Conservation (phyloP, 2,113 vertebrate genomes). For the Sinocyclocheilus anophthalmus region DNA sequence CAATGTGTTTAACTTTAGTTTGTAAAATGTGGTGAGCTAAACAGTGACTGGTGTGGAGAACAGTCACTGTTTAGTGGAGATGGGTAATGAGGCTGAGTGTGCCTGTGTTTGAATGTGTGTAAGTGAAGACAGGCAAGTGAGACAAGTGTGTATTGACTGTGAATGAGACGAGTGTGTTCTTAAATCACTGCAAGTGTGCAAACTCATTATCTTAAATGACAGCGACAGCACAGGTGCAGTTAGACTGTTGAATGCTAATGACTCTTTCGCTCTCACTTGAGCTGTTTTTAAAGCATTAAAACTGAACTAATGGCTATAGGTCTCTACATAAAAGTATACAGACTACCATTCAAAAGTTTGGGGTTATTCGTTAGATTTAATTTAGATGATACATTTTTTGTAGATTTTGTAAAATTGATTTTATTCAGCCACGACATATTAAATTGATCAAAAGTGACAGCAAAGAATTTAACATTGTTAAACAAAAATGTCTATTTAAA, state of each 20-base stretch:
- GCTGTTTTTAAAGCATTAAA: constrained; percentile 32
- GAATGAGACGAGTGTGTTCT: constrained; percentile 21
- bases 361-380: no score
- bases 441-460: not conserved
- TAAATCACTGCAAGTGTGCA: constrained; percentile 33
- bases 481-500: no score
- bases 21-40: not conserved
- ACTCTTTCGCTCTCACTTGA: not conserved
- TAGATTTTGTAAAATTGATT: not conserved
- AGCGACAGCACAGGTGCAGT: constrained; percentile 43
- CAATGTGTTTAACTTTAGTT: not conserved
- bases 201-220: constrained; percentile 37
- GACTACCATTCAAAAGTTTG: not conserved
- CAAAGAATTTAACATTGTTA: not conserved
- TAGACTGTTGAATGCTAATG: constrained; percentile 30
- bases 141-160: constrained; percentile 21
- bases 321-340: not conserved
- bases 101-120: constrained; percentile 1
- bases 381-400: no score
- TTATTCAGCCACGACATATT: not conserved
- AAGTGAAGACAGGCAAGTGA: not conserved
- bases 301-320: constrained; percentile 40
- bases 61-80: not conserved
- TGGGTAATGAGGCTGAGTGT: not conserved
- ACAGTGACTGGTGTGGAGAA: not conserved